Evolutionary conservation across 2,797 vertebrate species (phyloP).

Genomic region (Lithobates sylvaticus): DNA sequence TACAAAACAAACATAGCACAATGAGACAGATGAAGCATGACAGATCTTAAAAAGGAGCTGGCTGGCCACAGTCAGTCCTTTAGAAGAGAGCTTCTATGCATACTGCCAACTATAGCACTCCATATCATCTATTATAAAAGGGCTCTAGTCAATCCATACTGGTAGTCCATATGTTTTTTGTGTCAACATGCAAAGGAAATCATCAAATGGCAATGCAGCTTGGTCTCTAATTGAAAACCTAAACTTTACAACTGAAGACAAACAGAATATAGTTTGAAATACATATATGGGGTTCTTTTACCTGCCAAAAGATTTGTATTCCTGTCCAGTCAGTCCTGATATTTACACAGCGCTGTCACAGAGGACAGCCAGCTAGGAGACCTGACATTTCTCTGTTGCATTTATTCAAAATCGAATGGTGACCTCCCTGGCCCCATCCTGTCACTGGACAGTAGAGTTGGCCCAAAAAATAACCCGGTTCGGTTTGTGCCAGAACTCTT

Average conservation of each 20-base stretch:
- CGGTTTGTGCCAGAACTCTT: too few relatives aligned
- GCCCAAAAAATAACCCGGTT: too few relatives aligned
- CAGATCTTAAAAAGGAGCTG: constrained; percentile 20
- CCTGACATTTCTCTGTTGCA: too few relatives aligned
- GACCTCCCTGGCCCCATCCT: too few relatives aligned
- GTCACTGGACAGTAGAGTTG: too few relatives aligned
- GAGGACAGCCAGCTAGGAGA: too few relatives aligned
- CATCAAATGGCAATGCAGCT: constrained; percentile 24
- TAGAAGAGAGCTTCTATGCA: constrained; percentile 62
- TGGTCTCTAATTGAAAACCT: not conserved
- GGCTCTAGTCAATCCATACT: constrained; percentile 47
- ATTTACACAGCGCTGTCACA: too few relatives aligned
- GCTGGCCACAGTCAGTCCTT: constrained; percentile 56
- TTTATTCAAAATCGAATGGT: too few relatives aligned
- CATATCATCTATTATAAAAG: constrained; percentile 62
- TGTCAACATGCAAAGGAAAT: constrained; percentile 45
- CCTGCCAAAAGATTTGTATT: too few relatives aligned
- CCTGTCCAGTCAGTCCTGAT: not conserved
- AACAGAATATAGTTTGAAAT: too few relatives aligned
- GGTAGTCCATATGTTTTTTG: constrained; percentile 51
- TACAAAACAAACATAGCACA: constrained; percentile 48
- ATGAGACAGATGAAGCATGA: constrained; percentile 55
- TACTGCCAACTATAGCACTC: constrained; percentile 66
- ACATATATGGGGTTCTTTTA: not conserved
- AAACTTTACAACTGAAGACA: not conserved